Percentiles rank a stretch among this genome's conserved stretches.
Conservation (phyloP, 2,888 invertebrate species). For the Oscheius myriophilus region DNA sequence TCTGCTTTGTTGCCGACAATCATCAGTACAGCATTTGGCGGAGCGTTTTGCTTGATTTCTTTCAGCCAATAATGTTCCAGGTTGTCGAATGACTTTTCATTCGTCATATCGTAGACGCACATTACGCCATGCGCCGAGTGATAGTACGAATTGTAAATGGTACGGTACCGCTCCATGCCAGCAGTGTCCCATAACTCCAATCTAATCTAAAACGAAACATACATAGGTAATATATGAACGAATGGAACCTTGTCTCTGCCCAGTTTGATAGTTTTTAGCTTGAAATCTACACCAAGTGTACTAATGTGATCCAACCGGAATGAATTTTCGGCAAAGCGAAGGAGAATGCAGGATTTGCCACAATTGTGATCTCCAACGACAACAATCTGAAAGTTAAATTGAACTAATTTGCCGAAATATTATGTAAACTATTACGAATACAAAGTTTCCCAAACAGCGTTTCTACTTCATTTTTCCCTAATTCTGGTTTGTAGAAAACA, state of each 20-base stretch:
- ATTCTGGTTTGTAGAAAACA: not conserved
- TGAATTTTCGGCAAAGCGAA: slow-evolving; percentile 69
- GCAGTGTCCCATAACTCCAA: slow-evolving; percentile 69
- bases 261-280: slow-evolving; percentile 70
- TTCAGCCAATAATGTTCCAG: slow-evolving; percentile 70
- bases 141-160: slow-evolving; percentile 71
- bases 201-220: slow-evolving; percentile 59
- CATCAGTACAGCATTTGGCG: slow-evolving; percentile 70
- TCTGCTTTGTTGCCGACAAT: slow-evolving; percentile 71
- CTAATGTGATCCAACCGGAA: slow-evolving; percentile 67
- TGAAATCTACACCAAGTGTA: slow-evolving; percentile 71
- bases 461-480: too few species aligned
- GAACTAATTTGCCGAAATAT: too few species aligned
- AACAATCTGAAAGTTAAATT: slow-evolving; percentile 60
- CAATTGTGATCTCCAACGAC: slow-evolving; percentile 70
- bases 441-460: too few species aligned
- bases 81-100: slow-evolving; percentile 68
- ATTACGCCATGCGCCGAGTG: slow-evolving; percentile 71
- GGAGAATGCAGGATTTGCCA: slow-evolving; percentile 70
- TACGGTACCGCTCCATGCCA: slow-evolving; percentile 69
- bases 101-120: slow-evolving; percentile 70
- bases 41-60: slow-evolving; percentile 69
- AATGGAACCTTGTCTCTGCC: slow-evolving; percentile 68
- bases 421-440: not conserved
- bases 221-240: too few species aligned